Conservation (phyloP, 53 echinoderm and acorn worm species). For the Paelopatides confundens region DNA sequence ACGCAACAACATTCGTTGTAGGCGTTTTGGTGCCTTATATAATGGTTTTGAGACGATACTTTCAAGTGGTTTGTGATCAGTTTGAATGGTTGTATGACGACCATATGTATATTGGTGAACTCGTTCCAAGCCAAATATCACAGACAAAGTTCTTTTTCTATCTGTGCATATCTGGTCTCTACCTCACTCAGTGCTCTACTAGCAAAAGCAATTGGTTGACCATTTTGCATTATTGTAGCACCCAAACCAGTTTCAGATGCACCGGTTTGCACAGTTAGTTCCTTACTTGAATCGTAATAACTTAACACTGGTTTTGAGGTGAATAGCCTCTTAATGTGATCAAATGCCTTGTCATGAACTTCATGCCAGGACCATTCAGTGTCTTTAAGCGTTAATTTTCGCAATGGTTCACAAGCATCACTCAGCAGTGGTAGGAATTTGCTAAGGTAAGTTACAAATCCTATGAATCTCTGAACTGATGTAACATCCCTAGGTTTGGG, state of each 20-base stretch:
- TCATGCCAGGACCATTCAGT: conserved; percentile 31
- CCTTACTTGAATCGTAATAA: conserved; percentile 21
- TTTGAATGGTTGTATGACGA: conserved; percentile 48
- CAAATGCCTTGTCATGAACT: background rate
- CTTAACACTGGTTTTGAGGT: conserved; percentile 37
- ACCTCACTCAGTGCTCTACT: conserved; percentile 67
- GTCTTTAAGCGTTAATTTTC: conserved; percentile 54
- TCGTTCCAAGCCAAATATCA: background rate
- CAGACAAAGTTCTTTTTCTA: conserved; percentile 35
- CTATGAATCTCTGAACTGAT: conserved; percentile 49
- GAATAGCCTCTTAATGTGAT: conserved; percentile 20
- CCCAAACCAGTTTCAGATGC: conserved; percentile 70
- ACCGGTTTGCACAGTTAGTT: conserved; percentile 58
- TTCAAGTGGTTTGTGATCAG: conserved; percentile 74
- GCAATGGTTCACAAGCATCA: conserved; percentile 50
- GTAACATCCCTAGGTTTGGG: conserved; percentile 47
- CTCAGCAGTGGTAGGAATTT: conserved; percentile 61
- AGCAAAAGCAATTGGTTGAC: conserved; percentile 70
- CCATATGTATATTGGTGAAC: conserved; percentile 73
- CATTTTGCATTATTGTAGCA: conserved; percentile 69
- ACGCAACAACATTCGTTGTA: conserved; percentile 63
- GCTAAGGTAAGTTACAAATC: conserved; percentile 45
- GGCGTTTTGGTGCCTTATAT: conserved; percentile 56
- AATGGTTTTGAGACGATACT: conserved; percentile 68
- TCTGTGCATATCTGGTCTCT: conserved; percentile 69